phyloP scores from a whole-genome alignment of 2,113 vertebrate species.

The Calypte anna region DNA sequence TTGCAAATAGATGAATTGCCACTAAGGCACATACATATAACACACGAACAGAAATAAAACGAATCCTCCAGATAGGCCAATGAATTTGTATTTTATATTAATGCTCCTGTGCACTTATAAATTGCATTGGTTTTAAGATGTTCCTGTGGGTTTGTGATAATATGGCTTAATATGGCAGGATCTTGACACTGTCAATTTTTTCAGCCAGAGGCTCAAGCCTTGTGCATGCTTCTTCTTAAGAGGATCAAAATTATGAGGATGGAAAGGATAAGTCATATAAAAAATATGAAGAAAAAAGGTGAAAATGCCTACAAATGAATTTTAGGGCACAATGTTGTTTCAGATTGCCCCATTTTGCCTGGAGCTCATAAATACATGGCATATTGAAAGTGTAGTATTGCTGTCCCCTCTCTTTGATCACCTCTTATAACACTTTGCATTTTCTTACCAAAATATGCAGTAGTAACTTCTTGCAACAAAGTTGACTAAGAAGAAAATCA shows the following conservation, averaged over 20 bases:
- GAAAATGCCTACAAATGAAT: background rate
- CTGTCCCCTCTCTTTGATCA: slow-evolving; percentile 5
- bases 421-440: background rate
- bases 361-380: background rate
- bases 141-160: background rate
- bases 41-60: background rate
- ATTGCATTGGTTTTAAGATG: background rate
- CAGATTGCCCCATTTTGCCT: background rate
- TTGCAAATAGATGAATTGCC: background rate
- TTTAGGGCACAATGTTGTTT: background rate
- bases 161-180: background rate
- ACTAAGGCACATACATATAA: background rate
- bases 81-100: background rate
- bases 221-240: background rate
- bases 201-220: background rate
- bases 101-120: background rate
- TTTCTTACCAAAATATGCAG: slow-evolving; percentile 22
- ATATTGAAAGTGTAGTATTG: background rate
- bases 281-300: background rate
- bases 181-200: background rate
- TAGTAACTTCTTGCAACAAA: slow-evolving; percentile 45
- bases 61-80: background rate
- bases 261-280: background rate
- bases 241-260: background rate
- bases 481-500: slow-evolving; percentile 40